These are phyloP conservation scores for Paralvinella palmiformis DNA, from an alignment of 1,140 invertebrate species.

Conservation along the genomic window DNA sequence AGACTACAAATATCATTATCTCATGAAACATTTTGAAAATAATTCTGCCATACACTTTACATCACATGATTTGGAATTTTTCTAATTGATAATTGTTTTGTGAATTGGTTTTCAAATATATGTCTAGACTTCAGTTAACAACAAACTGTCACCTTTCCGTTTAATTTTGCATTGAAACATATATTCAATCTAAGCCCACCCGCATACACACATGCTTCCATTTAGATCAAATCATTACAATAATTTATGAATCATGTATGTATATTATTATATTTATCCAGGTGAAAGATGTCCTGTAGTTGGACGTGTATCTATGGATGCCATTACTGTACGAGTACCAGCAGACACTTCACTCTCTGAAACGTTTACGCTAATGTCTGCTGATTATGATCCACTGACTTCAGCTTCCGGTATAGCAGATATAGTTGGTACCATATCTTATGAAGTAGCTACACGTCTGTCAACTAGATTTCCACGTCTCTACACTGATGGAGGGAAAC, in stretches of 20 bases:
- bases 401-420: slow-evolving; percentile 20
- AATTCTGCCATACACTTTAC: too few species aligned
- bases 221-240: not conserved
- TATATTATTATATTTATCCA: slow-evolving; percentile 3
- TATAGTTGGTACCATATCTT: slow-evolving; percentile 24
- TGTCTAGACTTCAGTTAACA: too few species aligned
- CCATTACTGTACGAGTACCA: slow-evolving; percentile 25
- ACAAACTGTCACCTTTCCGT: too few species aligned
- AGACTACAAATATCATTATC: too few species aligned
- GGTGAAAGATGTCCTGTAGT: slow-evolving; percentile 25
- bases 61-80: too few species aligned
- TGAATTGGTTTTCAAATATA: too few species aligned
- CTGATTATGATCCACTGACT: slow-evolving; percentile 24
- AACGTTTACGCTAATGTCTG: slow-evolving; percentile 23
- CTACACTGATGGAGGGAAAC: slow-evolving; percentile 18
- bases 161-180: too few species aligned
- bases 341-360: slow-evolving; percentile 7
- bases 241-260: not conserved
- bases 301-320: slow-evolving; percentile 32
- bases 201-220: too few species aligned
- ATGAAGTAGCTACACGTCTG: slow-evolving; percentile 27
- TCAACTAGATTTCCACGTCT: slow-evolving; percentile 23
- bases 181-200: too few species aligned
- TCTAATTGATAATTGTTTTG: too few species aligned
- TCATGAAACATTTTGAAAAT: too few species aligned